Evolutionary conservation across 2,797 vertebrate species (phyloP), one percentile per base, ranked within the genome.

Genomic region (Takifugu rubripes): DNA sequence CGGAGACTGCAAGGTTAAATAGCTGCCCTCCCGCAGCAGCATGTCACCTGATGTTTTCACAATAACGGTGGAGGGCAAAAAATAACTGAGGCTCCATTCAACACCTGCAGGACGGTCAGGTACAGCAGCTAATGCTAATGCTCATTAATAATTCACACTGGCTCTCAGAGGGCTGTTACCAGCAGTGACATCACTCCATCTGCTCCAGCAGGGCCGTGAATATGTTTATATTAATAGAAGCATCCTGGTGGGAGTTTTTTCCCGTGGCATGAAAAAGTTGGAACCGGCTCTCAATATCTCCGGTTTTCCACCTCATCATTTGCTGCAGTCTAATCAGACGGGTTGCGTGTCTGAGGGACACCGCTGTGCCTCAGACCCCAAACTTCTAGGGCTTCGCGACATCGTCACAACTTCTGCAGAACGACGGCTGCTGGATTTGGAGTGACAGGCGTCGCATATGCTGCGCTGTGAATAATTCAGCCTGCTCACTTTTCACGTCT

Each of bases 1-100:
- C 26, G 1, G 36, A 29, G 53, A 31, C 26, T 0, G 45, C 45
- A 70, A 69, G 84, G 81, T 75, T 79, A 83, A 84, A 77, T 74
- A 82, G 63, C 72, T 70, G 72, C 46, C 21, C 62, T 75, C 67
- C 60, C 59, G 72, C 72, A 55, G 59, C 68, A 49, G 66, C 73
- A 49, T 81, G 77, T 88, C 84, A 88, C 84, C 82, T 87, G 83
- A 45, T 75, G 79, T 84, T 88, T 83, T 88, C 76, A 84, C 82
- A 81, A 66, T 69, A 68, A 61, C 5, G 29, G 58, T 14, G 62
- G 59, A 66, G 57, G 71, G 43, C 57, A 57, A 77, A 83, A 77
- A 59, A 85, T 72, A 85, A 83, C 79, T 70, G 62, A 64, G 57
- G 67, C 49, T 59, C 44, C n/a, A 56, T 54, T 46, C 51, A 54